phyloP scores from a whole-genome alignment of 23 tunicate genomes.

The Phallusia fumigata region DNA sequence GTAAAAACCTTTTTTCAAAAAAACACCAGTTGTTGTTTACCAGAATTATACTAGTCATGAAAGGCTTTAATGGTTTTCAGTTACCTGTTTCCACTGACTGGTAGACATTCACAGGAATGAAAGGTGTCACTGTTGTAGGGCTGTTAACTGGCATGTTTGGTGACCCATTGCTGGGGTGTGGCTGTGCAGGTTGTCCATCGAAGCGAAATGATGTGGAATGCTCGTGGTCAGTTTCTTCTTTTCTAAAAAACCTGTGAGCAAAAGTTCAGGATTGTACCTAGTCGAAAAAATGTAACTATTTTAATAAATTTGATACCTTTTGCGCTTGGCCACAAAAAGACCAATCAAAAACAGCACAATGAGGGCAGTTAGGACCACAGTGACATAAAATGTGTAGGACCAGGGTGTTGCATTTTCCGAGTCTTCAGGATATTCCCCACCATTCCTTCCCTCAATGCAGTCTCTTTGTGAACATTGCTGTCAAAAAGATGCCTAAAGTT shows the following conservation, averaged over 20 bases:
- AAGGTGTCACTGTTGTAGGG: neutral
- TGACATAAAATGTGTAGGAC: slow-evolving; percentile 16
- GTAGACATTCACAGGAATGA: neutral
- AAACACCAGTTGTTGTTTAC: too few species aligned
- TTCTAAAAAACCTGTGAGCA: neutral
- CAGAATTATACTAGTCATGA: too few species aligned
- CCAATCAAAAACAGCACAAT: slow-evolving; percentile 7
- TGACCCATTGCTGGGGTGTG: neutral
- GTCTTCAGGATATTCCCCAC: neutral
- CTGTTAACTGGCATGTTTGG: neutral
- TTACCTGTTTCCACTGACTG: neutral
- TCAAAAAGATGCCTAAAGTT: neutral
- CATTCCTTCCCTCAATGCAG: slow-evolving; percentile 1
- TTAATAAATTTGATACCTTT: neutral
- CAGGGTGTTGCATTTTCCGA: neutral
- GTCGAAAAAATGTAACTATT: neutral
- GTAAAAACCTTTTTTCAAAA: too few species aligned
- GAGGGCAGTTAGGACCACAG: neutral
- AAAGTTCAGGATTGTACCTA: neutral
- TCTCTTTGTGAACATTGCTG: neutral
- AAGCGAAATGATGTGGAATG: slow-evolving; percentile 6
- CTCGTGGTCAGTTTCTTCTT: neutral
- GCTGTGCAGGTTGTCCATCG: neutral
- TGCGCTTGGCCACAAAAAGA: neutral
- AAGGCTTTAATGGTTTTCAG: neutral